Conservation (phyloP, 2,113 vertebrate genomes). For the Ochotona princeps region DNA sequence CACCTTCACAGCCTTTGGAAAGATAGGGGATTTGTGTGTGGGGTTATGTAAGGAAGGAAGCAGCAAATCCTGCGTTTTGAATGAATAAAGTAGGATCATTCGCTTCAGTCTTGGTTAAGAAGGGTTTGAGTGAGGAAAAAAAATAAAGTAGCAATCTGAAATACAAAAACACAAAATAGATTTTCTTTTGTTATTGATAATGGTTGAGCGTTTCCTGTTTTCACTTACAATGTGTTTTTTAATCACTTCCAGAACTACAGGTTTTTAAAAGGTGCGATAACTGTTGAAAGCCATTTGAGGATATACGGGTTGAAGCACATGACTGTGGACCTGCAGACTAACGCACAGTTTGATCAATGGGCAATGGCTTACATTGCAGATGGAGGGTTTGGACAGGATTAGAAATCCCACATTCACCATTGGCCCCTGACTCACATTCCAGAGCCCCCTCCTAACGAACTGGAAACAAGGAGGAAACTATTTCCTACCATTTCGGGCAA, state of each 20-base stretch:
- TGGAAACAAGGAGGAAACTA: neutral
- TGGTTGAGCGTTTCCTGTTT: neutral
- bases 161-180: neutral
- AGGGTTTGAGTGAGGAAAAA: neutral
- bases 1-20: slow-evolving; percentile 33
- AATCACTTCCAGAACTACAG: slow-evolving; percentile 29
- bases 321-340: neutral
- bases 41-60: slow-evolving; percentile 76
- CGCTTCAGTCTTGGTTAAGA: neutral
- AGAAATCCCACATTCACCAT: neutral
- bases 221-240: neutral
- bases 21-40: slow-evolving; percentile 51
- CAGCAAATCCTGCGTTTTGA: slow-evolving; percentile 39
- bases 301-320: neutral
- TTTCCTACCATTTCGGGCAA: neutral
- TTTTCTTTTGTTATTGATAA: neutral
- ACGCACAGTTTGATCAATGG: neutral
- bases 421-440: accelerated
- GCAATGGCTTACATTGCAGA: neutral
- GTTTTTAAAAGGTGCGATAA: neutral
- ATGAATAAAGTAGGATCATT: slow-evolving; percentile 53
- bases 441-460: neutral
- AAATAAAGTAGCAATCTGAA: neutral
- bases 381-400: neutral
- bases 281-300: neutral